phyloP scores from a whole-genome alignment of 2,888 invertebrate genomes.

The Gandaritis pyraliata region DNA sequence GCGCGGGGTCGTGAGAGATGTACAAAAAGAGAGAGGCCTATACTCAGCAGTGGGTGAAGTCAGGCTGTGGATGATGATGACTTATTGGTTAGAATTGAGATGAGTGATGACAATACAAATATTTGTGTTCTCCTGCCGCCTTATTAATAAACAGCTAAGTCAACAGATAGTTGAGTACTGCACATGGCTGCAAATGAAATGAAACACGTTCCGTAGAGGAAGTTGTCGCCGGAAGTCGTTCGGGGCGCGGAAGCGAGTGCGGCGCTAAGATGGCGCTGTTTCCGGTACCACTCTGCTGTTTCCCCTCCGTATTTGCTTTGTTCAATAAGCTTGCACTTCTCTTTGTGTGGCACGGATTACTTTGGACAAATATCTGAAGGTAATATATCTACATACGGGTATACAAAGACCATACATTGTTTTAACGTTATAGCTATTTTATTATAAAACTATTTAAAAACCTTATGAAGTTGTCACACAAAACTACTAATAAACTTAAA shows the following conservation, averaged over 20 bases:
- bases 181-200: slow-evolving; percentile 40
- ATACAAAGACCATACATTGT: too few relatives aligned
- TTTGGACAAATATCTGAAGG: neutral
- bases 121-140: neutral
- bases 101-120: too few relatives aligned
- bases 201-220: slow-evolving; percentile 49
- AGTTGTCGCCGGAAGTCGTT: slow-evolving; percentile 63
- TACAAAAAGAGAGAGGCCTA: too few relatives aligned
- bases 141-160: slow-evolving; percentile 20
- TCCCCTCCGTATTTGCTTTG: slow-evolving; percentile 39
- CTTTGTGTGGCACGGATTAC: slow-evolving; percentile 7
- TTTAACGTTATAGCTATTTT: too few relatives aligned
- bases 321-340: slow-evolving; percentile 26
- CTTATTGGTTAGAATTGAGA: too few relatives aligned
- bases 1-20: too few relatives aligned
- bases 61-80: too few relatives aligned
- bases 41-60: too few relatives aligned
- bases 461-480: too few relatives aligned
- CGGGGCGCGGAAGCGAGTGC: slow-evolving; percentile 54
- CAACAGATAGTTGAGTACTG: slow-evolving; percentile 18
- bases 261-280: slow-evolving; percentile 54
- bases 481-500: too few relatives aligned
- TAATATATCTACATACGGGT: neutral
- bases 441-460: too few relatives aligned
- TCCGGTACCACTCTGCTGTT: slow-evolving; percentile 54